phyloP scores from a whole-genome alignment of 2,888 invertebrate genomes.

The Cataglyphis albicans region DNA sequence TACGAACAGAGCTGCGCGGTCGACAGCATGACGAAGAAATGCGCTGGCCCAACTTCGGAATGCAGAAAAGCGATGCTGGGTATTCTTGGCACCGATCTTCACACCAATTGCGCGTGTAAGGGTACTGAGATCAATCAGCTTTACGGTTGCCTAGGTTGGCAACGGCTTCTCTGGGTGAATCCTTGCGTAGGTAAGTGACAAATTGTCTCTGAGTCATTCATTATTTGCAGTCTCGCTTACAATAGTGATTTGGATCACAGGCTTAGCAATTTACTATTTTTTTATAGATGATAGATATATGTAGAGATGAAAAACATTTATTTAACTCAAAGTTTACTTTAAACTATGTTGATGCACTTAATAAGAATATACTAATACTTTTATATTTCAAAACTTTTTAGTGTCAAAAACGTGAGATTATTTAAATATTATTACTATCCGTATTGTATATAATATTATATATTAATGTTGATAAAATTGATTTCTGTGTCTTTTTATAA shows the following conservation, averaged over 20 bases:
- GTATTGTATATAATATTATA: background rate
- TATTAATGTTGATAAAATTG: background rate
- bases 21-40: conserved; percentile 95
- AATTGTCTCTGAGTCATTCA: background rate
- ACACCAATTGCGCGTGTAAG: conserved; percentile 95
- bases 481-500: background rate
- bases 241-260: conserved; percentile 1
- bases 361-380: too few species aligned
- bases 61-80: conserved; percentile 95
- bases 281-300: background rate
- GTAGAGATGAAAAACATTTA: background rate
- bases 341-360: too few species aligned
- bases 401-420: background rate
- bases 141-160: conserved; percentile 96
- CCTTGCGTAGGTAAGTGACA: conserved; percentile 94
- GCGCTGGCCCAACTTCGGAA: conserved; percentile 94
- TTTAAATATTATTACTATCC: background rate
- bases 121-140: conserved; percentile 94
- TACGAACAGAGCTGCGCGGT: conserved; percentile 97
- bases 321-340: background rate
- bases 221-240: background rate
- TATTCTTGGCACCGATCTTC: conserved; percentile 95
- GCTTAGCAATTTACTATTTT: background rate
- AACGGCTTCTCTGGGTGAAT: conserved; percentile 95
- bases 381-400: too few species aligned